phyloP scores from a whole-genome alignment of 2,113 vertebrate species.

The Chascanopsetta lugubris region DNA sequence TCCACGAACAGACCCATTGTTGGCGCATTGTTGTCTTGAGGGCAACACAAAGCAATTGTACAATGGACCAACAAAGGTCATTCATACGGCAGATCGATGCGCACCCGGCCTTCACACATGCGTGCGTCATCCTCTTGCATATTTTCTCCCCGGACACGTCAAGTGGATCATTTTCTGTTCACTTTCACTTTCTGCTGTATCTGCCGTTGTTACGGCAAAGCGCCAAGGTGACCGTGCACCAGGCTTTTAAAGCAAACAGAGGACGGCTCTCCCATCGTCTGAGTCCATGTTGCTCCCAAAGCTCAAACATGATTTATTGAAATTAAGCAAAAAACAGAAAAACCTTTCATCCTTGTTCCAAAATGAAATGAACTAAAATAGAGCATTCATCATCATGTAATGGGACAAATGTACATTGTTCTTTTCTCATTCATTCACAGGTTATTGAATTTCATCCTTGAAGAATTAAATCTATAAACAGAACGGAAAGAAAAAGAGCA shows the following conservation, averaged over 20 bases:
- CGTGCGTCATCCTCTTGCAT: neutral
- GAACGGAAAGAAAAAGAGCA: too few relatives aligned
- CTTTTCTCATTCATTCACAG: neutral
- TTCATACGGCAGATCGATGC: too few relatives aligned
- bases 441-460: neutral
- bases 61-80: neutral
- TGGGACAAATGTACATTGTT: neutral
- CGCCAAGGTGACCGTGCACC: neutral
- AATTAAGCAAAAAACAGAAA: neutral
- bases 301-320: neutral
- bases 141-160: neutral
- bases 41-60: too few relatives aligned
- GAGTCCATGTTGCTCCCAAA: neutral
- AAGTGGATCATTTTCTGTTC: neutral
- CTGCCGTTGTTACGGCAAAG: too few relatives aligned
- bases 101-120: too few relatives aligned
- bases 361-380: too few relatives aligned
- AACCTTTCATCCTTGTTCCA: too few relatives aligned
- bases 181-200: too few relatives aligned
- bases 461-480: too few relatives aligned
- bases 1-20: too few relatives aligned
- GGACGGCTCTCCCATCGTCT: neutral
- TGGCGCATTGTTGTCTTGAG: too few relatives aligned
- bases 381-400: neutral
- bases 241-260: neutral